A percentile compares a stretch with the other conserved stretches of the same genome.
Evolutionary conservation across 1,140 invertebrate species (phyloP).

Genomic region (Uloborus diversus): DNA sequence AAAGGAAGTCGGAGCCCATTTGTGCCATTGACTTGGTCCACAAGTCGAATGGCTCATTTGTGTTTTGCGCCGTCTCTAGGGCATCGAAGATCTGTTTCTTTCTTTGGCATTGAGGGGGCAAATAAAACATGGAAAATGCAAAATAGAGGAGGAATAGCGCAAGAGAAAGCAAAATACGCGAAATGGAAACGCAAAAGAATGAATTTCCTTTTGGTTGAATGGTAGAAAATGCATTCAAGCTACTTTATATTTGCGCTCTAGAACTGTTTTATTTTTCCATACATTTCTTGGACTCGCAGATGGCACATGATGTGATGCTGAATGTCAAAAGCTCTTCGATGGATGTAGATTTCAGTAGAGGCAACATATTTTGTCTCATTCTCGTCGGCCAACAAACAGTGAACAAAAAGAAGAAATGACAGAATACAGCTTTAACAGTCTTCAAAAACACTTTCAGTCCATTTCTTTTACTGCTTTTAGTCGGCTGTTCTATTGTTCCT

Average conservation of each 20-base stretch:
- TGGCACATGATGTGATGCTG: background rate
- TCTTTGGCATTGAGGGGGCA: background rate
- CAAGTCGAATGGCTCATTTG: no score
- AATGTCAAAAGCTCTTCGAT: background rate
- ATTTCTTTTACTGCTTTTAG: background rate
- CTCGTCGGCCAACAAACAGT: background rate
- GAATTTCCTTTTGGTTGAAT: background rate
- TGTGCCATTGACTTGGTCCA: no score
- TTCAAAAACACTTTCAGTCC: background rate
- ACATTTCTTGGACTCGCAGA: background rate
- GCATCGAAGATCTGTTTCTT: background rate
- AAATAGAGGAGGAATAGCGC: background rate
- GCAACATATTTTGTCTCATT: background rate
- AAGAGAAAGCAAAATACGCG: no score
- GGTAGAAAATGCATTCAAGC: background rate
- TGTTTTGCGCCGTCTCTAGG: background rate
- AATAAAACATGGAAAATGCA: background rate
- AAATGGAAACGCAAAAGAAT: background rate
- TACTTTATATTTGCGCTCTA: background rate
- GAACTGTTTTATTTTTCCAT: background rate
- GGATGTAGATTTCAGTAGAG: background rate
- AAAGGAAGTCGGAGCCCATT: no score
- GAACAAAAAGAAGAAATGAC: background rate
- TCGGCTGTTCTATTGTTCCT: background rate
- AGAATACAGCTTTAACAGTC: background rate